These are phyloP conservation scores for Hippocampus mohnikei DNA, from an alignment of 2,113 vertebrate species.

Conservation along the genomic window DNA sequence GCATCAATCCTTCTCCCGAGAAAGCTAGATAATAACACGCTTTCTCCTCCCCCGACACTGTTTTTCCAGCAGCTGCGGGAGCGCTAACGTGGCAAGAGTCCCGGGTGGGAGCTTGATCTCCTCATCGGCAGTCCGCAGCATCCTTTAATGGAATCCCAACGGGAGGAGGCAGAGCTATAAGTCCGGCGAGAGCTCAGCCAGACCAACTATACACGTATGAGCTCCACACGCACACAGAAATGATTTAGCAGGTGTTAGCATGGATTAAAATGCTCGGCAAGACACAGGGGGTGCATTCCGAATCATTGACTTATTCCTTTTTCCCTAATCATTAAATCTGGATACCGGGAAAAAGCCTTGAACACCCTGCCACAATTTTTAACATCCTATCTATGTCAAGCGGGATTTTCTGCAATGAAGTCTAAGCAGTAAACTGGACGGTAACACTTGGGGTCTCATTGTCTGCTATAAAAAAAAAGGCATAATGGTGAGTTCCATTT, in stretches of 20 bases:
- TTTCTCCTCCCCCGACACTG: not conserved
- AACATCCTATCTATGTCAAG: not conserved
- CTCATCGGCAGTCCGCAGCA: constrained; percentile 33
- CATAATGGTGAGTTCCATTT: too few species aligned
- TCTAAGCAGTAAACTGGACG: too few species aligned
- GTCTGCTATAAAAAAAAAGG: too few species aligned
- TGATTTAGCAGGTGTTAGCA: not conserved
- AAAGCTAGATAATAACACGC: constrained; percentile 36
- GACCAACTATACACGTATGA: constrained; percentile 7
- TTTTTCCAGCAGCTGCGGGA: constrained; percentile 16
- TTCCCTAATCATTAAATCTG: not conserved
- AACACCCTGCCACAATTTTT: not conserved
- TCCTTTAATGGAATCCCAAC: constrained; percentile 46
- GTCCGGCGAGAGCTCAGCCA: constrained; percentile 20
- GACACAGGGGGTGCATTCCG: not conserved
- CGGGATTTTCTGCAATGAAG: too few species aligned
- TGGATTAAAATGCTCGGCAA: constrained; percentile 6
- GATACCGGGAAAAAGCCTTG: not conserved
- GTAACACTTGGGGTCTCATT: too few species aligned
- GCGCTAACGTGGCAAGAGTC: constrained; percentile 25
- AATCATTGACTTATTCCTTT: not conserved
- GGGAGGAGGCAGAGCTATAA: constrained; percentile 21
- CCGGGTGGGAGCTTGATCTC: constrained; percentile 38
- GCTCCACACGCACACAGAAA: not conserved
- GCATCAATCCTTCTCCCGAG: constrained; percentile 15